phyloP scores from a whole-genome alignment of 2,888 invertebrate species.

The Drosophila dives region DNA sequence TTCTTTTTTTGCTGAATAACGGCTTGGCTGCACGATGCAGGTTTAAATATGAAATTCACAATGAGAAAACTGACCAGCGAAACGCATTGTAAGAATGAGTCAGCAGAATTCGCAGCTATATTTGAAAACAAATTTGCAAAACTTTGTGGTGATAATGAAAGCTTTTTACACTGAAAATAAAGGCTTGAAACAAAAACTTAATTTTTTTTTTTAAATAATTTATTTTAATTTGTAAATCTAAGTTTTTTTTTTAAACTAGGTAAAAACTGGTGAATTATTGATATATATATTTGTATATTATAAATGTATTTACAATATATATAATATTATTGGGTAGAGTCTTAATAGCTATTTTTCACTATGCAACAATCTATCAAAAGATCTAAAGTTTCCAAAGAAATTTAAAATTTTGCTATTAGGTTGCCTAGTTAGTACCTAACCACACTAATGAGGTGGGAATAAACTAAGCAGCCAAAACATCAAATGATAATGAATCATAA shows the following conservation, averaged over 20 bases:
- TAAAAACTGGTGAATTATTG: neutral
- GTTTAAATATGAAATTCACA: slow-evolving; percentile 16
- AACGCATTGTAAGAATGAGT: slow-evolving; percentile 24
- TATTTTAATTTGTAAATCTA: fast-evolving
- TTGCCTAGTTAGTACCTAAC: neutral
- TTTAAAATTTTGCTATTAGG: neutral
- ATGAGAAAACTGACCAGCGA: slow-evolving; percentile 11
- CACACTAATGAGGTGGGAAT: neutral
- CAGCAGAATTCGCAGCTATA: slow-evolving; percentile 10
- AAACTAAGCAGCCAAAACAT: slow-evolving; percentile 3
- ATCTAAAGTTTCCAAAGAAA: neutral
- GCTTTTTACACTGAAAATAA: neutral
- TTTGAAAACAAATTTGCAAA: neutral
- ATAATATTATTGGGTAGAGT: neutral
- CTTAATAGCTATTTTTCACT: neutral
- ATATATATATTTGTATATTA: neutral
- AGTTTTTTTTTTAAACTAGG: neutral
- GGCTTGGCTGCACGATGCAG: neutral
- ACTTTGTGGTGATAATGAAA: slow-evolving; percentile 22
- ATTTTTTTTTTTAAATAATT: neutral
- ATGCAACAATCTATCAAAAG: neutral
- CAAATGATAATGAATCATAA: slow-evolving; percentile 60
- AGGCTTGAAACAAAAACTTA: neutral
- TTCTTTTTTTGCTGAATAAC: neutral
- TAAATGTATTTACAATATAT: no score